Percentiles rank a stretch among this genome's conserved stretches.
These are phyloP conservation scores for Rhopalosiphum nymphaeae DNA, from an alignment of 2,888 invertebrate genomes.

Conservation along the genomic window DNA sequence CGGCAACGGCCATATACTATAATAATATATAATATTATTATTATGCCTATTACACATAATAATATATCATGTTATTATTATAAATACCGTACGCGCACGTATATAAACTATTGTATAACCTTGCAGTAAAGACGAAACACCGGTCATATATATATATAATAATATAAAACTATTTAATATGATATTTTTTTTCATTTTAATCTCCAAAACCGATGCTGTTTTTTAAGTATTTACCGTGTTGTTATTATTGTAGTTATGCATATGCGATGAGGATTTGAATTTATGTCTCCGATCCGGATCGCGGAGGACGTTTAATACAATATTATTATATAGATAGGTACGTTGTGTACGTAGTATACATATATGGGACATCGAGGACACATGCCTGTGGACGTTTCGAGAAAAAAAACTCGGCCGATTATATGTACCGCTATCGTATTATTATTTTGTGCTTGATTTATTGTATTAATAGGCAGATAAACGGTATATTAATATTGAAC, in stretches of 20 bases:
- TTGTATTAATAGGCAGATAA: neutral
- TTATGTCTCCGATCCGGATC: neutral
- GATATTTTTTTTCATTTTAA: neutral
- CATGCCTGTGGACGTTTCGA: neutral
- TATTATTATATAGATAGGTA: neutral
- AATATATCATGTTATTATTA: constrained; percentile 23
- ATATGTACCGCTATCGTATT: neutral
- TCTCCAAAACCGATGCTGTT: neutral
- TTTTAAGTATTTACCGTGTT: neutral
- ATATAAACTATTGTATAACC: neutral
- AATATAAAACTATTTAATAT: neutral
- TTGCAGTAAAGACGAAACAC: neutral
- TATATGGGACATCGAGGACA: neutral
- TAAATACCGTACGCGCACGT: neutral
- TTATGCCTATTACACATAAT: constrained; percentile 5
- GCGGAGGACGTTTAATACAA: neutral
- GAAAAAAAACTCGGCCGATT: neutral
- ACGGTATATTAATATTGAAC: neutral
- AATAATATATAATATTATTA: neutral
- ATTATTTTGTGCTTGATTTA: neutral
- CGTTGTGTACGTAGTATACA: neutral
- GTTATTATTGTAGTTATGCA: neutral
- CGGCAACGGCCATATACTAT: neutral
- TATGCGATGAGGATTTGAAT: neutral
- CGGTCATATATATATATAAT: neutral